Base-by-base conservation (phyloP, 2,888 invertebrate genomes). In the Agriopis marginaria region DNA sequence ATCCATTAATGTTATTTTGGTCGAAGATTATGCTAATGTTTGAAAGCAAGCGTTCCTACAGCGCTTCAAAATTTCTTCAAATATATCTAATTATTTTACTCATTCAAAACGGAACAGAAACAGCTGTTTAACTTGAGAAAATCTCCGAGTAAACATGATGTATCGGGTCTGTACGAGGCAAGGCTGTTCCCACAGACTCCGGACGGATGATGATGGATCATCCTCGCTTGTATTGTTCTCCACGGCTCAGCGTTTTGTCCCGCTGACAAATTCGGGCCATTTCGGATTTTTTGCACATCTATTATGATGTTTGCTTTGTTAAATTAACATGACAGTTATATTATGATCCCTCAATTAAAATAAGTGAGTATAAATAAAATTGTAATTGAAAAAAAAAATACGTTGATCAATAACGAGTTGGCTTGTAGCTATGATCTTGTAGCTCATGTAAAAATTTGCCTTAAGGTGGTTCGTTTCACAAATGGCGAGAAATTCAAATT, bases 131-230 rank as follows among this genome's bases (percentile, higher is more conserved):
- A 68, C 59, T 68, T n/a, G 58, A 45, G 4, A 45, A 49, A 51
- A 51, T 58, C 39, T 62, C n/a, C n/a, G 40, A 64, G 54, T 63
- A 58, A 76, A 79, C 82, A 83, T 90, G 91, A 91, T 89, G 89
- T 89, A 90, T 90, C 59, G 69, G 32, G 83, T 79, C 7, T 47
- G 79, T 85, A 83, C 88, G 90, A 91, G 93, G 92, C 92, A 90
- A 92, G 90, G 87, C 86, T 82, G 84, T 89, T 88, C 91, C 83
- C 91, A 87, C 85, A 83, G 81, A 77, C 80, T 78, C 79, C 77
- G 86, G 91, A 88, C 92, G 89, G 85, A 91, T 92, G 89, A 82
- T 93, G 93, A 93, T 93, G 93, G 93, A 93, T 93, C 92, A 91
- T 89, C 77, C 74, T 74, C 75, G 67, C 71, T 72, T 74, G 77